Evolutionary conservation across 2,113 vertebrate species (phyloP).

Genomic region (Tinamus guttatus): DNA sequence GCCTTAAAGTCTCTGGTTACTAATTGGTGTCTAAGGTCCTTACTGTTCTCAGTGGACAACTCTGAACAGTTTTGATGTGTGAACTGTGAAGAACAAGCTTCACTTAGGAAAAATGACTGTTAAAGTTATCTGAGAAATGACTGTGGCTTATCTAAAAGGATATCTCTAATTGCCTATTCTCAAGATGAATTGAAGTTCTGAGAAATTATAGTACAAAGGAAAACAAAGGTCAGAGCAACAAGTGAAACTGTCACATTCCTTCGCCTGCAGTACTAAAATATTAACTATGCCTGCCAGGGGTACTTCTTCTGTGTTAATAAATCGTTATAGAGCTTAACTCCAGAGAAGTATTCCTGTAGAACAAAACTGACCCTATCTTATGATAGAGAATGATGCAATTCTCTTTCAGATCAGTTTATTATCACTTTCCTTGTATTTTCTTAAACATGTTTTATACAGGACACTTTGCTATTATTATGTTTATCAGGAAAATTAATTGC

Average conservation of each 20-base stretch:
- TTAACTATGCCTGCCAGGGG: conserved; percentile 50
- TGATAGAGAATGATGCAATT: background rate
- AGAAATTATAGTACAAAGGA: conserved; percentile 31
- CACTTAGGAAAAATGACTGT: background rate
- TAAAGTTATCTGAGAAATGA: background rate
- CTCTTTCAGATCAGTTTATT: background rate
- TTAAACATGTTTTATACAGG: background rate
- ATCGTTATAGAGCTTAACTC: conserved; percentile 37
- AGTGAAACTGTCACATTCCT: conserved; percentile 56
- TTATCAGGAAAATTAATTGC: conserved; percentile 24
- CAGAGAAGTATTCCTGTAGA: background rate
- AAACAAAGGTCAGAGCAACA: conserved; percentile 60
- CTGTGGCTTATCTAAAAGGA: conserved; percentile 21
- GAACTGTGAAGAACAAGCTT: background rate
- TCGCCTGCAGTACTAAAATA: conserved; percentile 31
- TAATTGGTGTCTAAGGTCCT: background rate
- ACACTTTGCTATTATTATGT: background rate
- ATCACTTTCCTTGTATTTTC: background rate
- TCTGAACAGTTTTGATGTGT: background rate
- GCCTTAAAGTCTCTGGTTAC: background rate
- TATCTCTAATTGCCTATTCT: conserved; percentile 35
- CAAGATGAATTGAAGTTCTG: conserved; percentile 40
- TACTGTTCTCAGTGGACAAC: background rate
- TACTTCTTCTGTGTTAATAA: conserved; percentile 45
- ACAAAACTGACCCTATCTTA: background rate